Evolutionary conservation across 2,888 invertebrate genomes (phyloP).

Genomic region (Aporophyla lueneburgensis): DNA sequence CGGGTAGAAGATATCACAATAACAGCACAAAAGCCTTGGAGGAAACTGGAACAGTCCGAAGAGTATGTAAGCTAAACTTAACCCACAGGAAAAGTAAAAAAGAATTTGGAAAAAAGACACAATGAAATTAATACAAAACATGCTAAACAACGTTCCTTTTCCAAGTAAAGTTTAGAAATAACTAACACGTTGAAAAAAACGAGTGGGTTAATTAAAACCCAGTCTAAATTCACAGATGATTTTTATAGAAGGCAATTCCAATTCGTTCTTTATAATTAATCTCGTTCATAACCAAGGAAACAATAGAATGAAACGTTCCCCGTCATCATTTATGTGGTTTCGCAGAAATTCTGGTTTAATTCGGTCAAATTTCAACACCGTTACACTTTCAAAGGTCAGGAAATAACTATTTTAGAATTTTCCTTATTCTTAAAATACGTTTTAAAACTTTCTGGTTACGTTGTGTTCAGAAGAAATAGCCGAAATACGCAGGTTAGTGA

Average conservation of each 20-base stretch:
- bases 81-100: constrained; percentile 6
- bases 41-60: background rate
- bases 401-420: background rate
- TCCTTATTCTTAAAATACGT: constrained; percentile 40
- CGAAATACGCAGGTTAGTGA: constrained; percentile 5
- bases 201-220: background rate
- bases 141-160: background rate
- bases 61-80: background rate
- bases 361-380: constrained; percentile 9
- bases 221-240: constrained; percentile 15
- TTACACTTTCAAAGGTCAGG: constrained; percentile 21
- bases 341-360: constrained; percentile 1
- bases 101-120: constrained; percentile 6
- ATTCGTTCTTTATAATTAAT: background rate
- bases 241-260: constrained; percentile 4
- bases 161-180: constrained; percentile 8
- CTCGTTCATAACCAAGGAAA: constrained; percentile 19
- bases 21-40: background rate
- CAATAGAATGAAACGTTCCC: constrained; percentile 10
- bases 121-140: background rate
- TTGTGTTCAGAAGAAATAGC: background rate
- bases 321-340: background rate
- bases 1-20: background rate
- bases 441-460: constrained; percentile 10
- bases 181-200: constrained; percentile 25